Percentiles rank a stretch among this genome's conserved stretches.
phyloP scores from a whole-genome alignment of 92 coral and sea anemone genomes.

The Epizoanthus rinbou region DNA sequence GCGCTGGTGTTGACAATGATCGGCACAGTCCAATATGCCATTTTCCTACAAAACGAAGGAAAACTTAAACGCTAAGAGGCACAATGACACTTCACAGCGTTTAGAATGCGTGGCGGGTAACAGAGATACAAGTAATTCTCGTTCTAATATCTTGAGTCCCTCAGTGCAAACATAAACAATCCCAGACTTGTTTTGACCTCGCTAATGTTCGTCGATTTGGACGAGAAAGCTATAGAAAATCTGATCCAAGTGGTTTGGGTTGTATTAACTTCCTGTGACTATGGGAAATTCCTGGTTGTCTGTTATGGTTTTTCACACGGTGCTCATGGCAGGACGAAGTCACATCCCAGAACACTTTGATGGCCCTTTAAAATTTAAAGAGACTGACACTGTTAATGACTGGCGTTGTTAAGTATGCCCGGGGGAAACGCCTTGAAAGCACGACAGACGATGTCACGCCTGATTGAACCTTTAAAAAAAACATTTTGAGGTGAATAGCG shows the following conservation, averaged over 20 bases:
- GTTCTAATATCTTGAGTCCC: background rate
- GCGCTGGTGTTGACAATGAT: background rate
- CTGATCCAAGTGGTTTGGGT: background rate
- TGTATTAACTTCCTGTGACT: background rate
- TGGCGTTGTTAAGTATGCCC: background rate
- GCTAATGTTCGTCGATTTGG: background rate
- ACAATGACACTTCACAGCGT: background rate
- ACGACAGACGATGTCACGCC: background rate
- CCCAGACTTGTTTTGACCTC: conserved; percentile 1
- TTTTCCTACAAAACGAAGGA: conserved; percentile 1
- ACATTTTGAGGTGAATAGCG: too few relatives aligned
- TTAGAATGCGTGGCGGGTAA: background rate
- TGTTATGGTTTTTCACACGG: background rate
- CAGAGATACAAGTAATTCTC: background rate
- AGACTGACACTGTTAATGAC: background rate
- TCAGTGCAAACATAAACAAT: background rate
- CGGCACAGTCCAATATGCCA: background rate
- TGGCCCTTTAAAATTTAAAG: conserved; percentile 8
- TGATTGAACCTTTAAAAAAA: too few relatives aligned
- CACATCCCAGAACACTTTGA: background rate
- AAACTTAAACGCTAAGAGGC: background rate
- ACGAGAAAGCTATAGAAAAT: background rate
- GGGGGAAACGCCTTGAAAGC: conserved; percentile 9
- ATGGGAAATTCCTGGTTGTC: background rate
- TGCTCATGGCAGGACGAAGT: background rate